Evolutionary conservation across 1,140 invertebrate genomes (phyloP).

Genomic region (Hylyphantes graminicola): DNA sequence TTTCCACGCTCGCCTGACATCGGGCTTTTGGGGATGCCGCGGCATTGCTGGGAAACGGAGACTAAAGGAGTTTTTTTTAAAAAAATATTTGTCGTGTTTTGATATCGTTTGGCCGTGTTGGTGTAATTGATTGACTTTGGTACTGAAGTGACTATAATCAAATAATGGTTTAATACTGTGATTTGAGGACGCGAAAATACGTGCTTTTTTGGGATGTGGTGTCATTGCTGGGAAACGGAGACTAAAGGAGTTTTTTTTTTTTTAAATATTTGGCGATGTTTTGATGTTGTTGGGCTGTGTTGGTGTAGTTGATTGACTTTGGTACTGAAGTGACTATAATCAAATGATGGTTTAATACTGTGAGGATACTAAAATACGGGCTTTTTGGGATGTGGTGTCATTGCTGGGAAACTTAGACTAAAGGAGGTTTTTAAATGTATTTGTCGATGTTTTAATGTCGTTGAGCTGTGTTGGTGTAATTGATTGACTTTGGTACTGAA

Average conservation of each 20-base stretch:
- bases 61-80: neutral
- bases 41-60: neutral
- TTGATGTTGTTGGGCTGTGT: neutral
- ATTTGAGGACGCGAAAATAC: too few relatives aligned
- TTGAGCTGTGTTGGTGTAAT: neutral
- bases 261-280: neutral
- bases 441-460: neutral
- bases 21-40: slow-evolving; percentile 24
- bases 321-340: too few relatives aligned
- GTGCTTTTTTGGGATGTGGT: slow-evolving; percentile 20
- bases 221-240: neutral
- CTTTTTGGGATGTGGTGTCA: slow-evolving; percentile 15
- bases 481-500: neutral
- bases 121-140: neutral
- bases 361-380: too few relatives aligned
- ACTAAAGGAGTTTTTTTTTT: neutral
- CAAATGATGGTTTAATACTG: too few relatives aligned
- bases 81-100: neutral
- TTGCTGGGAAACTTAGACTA: neutral
- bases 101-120: neutral
- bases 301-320: neutral
- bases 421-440: neutral
- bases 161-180: too few relatives aligned
- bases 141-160: too few relatives aligned
- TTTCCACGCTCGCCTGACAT: slow-evolving; percentile 45